These are phyloP conservation scores for Clanis bilineata DNA, from an alignment of 2,888 invertebrate species.

Conservation along the genomic window DNA sequence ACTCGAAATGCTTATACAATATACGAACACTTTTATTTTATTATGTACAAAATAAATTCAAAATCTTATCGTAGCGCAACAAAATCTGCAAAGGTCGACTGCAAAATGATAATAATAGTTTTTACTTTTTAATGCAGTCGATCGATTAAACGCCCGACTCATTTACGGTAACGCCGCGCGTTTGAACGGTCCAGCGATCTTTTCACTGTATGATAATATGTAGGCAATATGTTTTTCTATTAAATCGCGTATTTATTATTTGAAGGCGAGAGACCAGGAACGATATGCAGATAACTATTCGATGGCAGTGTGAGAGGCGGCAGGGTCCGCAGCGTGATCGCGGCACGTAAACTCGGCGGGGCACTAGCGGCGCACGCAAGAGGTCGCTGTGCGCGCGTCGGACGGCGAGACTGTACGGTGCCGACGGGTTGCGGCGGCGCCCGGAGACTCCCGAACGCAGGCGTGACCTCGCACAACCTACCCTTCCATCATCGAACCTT, in stretches of 20 bases:
- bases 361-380: constrained; percentile 69
- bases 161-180: constrained; percentile 56
- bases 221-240: constrained; percentile 43
- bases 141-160: constrained; percentile 73
- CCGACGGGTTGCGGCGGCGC: constrained; percentile 43
- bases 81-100: constrained; percentile 64
- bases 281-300: constrained; percentile 71
- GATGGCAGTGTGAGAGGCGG: constrained; percentile 75
- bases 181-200: constrained; percentile 44
- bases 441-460: constrained; percentile 61
- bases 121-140: constrained; percentile 75
- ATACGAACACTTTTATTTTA: constrained; percentile 45
- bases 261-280: constrained; percentile 62
- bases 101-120: constrained; percentile 71
- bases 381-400: constrained; percentile 68
- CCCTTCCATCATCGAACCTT: constrained; percentile 65
- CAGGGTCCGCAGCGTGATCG: constrained; percentile 73
- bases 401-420: constrained; percentile 51
- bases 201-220: constrained; percentile 36
- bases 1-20: constrained; percentile 46
- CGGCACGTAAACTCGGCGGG: constrained; percentile 67
- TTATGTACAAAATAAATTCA: constrained; percentile 46
- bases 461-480: constrained; percentile 79
- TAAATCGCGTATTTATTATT: constrained; percentile 61
- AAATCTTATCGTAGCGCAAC: constrained; percentile 59